phyloP scores from a whole-genome alignment of 2,797 vertebrate genomes.

The Coracias cyanogaster region DNA sequence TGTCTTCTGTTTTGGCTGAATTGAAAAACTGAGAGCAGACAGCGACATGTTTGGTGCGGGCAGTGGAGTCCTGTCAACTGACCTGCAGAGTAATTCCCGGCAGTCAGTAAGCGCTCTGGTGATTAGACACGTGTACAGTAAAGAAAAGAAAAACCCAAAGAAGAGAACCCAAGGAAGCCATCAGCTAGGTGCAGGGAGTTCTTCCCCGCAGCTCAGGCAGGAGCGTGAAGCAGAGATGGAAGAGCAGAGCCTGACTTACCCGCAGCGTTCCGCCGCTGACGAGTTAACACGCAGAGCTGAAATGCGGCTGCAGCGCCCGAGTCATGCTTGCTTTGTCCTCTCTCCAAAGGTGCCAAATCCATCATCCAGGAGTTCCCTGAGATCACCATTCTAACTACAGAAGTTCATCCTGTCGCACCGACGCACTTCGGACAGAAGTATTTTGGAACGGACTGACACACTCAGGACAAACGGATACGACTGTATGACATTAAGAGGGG shows the following conservation, averaged over 20 bases:
- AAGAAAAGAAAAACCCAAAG: background rate
- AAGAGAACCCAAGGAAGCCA: background rate
- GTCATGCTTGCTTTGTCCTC: background rate
- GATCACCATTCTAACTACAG: slow-evolving; percentile 97
- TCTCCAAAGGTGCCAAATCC: slow-evolving; percentile 91
- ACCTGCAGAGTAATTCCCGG: background rate
- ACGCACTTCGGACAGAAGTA: slow-evolving; percentile 98
- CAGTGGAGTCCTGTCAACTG: no score
- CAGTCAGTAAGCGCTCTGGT: background rate
- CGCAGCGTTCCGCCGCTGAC: accelerated
- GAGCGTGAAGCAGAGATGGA: background rate
- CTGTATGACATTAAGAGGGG: background rate
- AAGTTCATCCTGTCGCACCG: slow-evolving; percentile 94
- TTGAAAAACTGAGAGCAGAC: no score
- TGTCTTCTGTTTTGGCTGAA: background rate
- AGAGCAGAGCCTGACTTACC: background rate
- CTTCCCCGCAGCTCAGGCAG: background rate
- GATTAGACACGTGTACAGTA: accelerated
- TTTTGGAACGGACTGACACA: slow-evolving; percentile 91
- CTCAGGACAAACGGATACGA: background rate
- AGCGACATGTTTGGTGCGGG: no score
- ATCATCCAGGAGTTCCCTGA: slow-evolving; percentile 98
- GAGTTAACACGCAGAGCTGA: accelerated
- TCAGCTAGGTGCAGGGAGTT: background rate
- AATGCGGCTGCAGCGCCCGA: background rate